phyloP scores from a whole-genome alignment of 1,140 invertebrate genomes.

The Drosophila chauvacae region DNA sequence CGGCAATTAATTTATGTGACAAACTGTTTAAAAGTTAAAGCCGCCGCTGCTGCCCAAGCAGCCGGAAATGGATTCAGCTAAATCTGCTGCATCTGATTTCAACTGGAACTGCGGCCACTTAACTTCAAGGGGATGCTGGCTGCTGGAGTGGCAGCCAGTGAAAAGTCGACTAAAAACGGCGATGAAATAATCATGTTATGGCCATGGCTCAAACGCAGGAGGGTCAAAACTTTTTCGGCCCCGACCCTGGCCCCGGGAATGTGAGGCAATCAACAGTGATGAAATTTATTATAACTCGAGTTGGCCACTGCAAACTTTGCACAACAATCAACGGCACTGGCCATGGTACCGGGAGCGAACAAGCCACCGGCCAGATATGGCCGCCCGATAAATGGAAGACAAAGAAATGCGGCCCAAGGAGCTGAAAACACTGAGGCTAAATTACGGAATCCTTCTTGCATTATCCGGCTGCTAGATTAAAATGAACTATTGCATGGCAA shows the following conservation, averaged over 20 bases:
- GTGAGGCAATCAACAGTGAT: constrained; percentile 68
- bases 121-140: constrained; percentile 13
- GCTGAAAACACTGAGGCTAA: constrained; percentile 48
- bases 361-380: constrained; percentile 46
- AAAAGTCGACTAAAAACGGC: constrained; percentile 39
- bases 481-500: constrained; percentile 81
- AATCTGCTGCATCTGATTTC: constrained; percentile 33
- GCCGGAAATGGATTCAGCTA: constrained; percentile 29
- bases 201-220: constrained; percentile 13
- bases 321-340: constrained; percentile 47
- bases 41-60: constrained; percentile 40
- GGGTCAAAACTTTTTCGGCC: constrained; percentile 51
- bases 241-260: constrained; percentile 40
- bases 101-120: constrained; percentile 41
- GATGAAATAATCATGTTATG: constrained; percentile 65
- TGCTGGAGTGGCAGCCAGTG: constrained; percentile 7
- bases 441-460: constrained; percentile 82
- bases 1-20: constrained; percentile 66
- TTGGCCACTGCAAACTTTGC: constrained; percentile 63
- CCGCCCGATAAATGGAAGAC: constrained; percentile 61
- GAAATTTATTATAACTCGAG: constrained; percentile 75
- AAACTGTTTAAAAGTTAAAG: constrained; percentile 60
- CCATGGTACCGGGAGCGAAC: constrained; percentile 3
- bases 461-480: constrained; percentile 82
- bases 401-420: constrained; percentile 49